A percentile compares a stretch with the other conserved stretches of the same genome.
Evolutionary conservation across 2,113 vertebrate species (phyloP).

Genomic region (Sisor rabdophorus): DNA sequence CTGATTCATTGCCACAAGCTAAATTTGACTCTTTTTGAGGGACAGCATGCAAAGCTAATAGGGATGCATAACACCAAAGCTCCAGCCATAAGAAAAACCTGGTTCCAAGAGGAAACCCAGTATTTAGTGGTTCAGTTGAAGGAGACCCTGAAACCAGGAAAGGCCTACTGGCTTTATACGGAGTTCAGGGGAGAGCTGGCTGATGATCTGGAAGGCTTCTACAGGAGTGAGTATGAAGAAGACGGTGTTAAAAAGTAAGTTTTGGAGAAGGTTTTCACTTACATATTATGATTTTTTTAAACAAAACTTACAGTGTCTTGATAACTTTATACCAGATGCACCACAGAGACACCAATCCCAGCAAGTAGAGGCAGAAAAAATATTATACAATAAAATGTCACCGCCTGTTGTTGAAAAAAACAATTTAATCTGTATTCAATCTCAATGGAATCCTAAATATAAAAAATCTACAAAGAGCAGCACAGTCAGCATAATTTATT

Average conservation of each 20-base stretch:
- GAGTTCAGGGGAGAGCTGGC: slow-evolving; percentile 80
- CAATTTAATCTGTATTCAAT: neutral
- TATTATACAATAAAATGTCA: neutral
- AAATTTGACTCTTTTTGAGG: slow-evolving; percentile 65
- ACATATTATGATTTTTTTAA: neutral
- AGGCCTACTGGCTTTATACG: slow-evolving; percentile 69
- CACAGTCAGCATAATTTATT: neutral
- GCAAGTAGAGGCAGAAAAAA: neutral
- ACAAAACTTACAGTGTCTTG: neutral
- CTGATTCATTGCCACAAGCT: slow-evolving; percentile 88
- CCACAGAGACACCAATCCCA: neutral
- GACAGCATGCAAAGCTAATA: slow-evolving; percentile 40
- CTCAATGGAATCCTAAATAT: too few species aligned
- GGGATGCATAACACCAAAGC: fast-evolving
- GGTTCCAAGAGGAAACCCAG: slow-evolving; percentile 71
- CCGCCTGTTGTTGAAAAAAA: too few species aligned
- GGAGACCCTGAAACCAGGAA: slow-evolving; percentile 34
- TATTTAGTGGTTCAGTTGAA: slow-evolving; percentile 79
- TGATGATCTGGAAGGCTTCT: slow-evolving; percentile 86
- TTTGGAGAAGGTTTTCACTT: neutral
- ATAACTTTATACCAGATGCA: neutral
- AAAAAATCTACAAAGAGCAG: neutral
- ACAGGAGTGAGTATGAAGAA: slow-evolving; percentile 86
- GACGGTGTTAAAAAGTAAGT: slow-evolving; percentile 63
- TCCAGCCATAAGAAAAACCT: slow-evolving; percentile 55